Evolutionary conservation across 2,888 invertebrate genomes (phyloP).

Genomic region (Rhagium mordax): DNA sequence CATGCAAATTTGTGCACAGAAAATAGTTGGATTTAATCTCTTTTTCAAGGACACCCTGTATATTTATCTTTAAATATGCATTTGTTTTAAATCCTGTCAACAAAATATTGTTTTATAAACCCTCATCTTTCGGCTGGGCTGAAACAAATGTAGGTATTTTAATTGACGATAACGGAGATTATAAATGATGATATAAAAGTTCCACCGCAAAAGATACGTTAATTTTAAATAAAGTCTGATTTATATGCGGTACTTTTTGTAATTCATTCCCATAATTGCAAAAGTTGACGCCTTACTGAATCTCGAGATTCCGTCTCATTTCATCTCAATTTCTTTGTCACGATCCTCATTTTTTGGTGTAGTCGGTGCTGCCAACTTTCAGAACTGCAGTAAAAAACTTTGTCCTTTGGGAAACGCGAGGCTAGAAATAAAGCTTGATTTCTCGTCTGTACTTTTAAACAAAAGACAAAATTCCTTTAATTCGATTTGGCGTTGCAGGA

Average conservation of each 20-base stretch:
- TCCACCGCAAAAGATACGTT: constrained; percentile 47
- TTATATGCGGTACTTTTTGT: constrained; percentile 59
- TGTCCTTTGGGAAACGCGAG: constrained; percentile 63
- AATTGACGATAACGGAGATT: constrained; percentile 46
- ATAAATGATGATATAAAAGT: constrained; percentile 50
- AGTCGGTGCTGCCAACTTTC: constrained; percentile 61
- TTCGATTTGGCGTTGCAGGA: constrained; percentile 53
- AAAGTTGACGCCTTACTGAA: constrained; percentile 65
- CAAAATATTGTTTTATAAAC: too few relatives aligned
- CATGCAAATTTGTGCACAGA: too few relatives aligned
- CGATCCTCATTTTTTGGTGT: constrained; percentile 64
- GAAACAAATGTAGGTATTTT: not conserved
- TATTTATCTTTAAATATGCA: too few relatives aligned
- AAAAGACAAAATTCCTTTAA: constrained; percentile 60
- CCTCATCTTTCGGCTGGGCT: too few relatives aligned
- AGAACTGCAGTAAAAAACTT: constrained; percentile 66
- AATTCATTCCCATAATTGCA: constrained; percentile 66
- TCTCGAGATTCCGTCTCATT: constrained; percentile 65
- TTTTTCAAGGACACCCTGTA: too few relatives aligned
- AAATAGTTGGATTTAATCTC: too few relatives aligned
- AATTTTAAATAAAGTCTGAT: constrained; percentile 55
- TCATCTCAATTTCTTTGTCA: constrained; percentile 66
- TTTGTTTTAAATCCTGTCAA: too few relatives aligned
- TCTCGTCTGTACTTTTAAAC: constrained; percentile 60
- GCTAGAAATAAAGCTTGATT: constrained; percentile 63